Conservation (phyloP, 2,888 invertebrate genomes). For the Caenorhabditis sp. region DNA sequence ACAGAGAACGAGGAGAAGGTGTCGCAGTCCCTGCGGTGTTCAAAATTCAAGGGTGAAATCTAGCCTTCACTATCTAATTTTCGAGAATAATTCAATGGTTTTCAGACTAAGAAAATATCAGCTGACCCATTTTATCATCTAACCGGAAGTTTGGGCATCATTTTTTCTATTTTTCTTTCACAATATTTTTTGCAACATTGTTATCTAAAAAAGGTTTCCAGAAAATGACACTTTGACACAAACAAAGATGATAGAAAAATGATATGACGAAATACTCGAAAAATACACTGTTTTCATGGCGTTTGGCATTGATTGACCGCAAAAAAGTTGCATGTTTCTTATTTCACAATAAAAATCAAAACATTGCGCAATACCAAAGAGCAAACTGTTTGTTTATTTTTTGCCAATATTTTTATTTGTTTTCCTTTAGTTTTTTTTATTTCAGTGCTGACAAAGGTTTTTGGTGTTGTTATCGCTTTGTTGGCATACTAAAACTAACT, state of each 20-base stretch:
- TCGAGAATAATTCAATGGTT: too few species aligned
- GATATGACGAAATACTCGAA: background rate
- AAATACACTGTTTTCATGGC: background rate
- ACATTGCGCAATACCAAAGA: background rate
- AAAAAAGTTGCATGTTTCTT: too few species aligned
- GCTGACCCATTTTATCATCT: too few species aligned
- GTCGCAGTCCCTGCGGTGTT: too few species aligned
- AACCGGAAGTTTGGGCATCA: too few species aligned
- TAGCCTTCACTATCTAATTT: too few species aligned
- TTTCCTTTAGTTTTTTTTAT: background rate
- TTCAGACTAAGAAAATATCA: too few species aligned
- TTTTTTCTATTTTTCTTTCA: too few species aligned
- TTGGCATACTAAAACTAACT: too few species aligned
- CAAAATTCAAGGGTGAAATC: too few species aligned
- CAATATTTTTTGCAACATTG: background rate
- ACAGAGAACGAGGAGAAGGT: too few species aligned
- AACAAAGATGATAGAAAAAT: background rate
- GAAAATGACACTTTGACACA: background rate
- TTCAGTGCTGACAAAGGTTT: background rate
- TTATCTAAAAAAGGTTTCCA: background rate
- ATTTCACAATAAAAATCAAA: too few species aligned
- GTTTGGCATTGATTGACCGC: background rate
- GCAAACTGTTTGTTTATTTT: constrained; percentile 1
- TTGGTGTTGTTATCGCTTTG: background rate
- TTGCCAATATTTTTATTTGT: background rate